Percentiles rank a stretch among this genome's conserved stretches.
Evolutionary conservation across 2,888 invertebrate genomes (phyloP).

Genomic region (Entomobrya multifasciata): DNA sequence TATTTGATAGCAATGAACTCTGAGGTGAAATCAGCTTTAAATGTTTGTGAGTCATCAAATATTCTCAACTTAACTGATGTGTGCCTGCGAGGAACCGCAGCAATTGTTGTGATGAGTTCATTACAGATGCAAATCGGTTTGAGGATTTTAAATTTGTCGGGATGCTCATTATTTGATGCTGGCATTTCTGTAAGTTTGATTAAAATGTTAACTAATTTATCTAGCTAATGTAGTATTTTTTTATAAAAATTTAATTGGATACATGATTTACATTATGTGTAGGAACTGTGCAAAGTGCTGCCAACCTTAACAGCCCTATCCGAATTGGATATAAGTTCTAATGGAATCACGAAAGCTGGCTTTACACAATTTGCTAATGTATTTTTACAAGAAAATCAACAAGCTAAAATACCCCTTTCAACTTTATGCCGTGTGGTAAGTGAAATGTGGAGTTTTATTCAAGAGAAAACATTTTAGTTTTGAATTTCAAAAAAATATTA

Average conservation of each 20-base stretch:
- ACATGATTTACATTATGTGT: slow-evolving; percentile 12
- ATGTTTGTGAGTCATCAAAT: slow-evolving; percentile 74
- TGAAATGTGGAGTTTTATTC: neutral
- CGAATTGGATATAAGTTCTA: slow-evolving; percentile 74
- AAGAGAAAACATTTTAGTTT: no score
- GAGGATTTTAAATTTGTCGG: slow-evolving; percentile 70
- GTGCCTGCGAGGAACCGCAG: slow-evolving; percentile 48
- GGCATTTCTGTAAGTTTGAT: slow-evolving; percentile 69
- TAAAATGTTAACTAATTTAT: no score
- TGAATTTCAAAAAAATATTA: no score
- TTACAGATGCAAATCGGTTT: slow-evolving; percentile 71
- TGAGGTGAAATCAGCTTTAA: slow-evolving; percentile 63
- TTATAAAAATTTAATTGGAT: no score
- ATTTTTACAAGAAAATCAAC: slow-evolving; percentile 40
- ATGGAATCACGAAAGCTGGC: slow-evolving; percentile 74
- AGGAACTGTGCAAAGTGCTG: slow-evolving; percentile 68
- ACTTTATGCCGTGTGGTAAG: slow-evolving; percentile 14
- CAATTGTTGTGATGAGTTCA: slow-evolving; percentile 60
- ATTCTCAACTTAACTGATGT: slow-evolving; percentile 67
- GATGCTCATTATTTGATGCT: slow-evolving; percentile 74
- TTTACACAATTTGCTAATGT: slow-evolving; percentile 64
- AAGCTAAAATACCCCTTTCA: neutral
- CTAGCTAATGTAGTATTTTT: no score
- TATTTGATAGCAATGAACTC: slow-evolving; percentile 37
- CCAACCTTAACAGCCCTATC: slow-evolving; percentile 70